phyloP scores from a whole-genome alignment of 2,797 vertebrate genomes.

The Erethizon dorsatum region DNA sequence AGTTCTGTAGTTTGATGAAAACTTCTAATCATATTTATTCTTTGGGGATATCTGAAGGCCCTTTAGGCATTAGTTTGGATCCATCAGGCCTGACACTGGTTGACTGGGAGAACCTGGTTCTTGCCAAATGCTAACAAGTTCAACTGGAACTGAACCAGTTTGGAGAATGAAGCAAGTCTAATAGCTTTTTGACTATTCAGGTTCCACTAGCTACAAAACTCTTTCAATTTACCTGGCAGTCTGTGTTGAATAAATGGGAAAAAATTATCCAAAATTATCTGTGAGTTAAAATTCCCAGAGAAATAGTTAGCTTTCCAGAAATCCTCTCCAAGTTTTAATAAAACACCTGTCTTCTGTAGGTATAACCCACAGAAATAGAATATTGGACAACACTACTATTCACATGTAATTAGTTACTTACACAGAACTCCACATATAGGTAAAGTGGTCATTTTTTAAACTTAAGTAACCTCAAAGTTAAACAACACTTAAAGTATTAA shows the following conservation, averaged over 20 bases:
- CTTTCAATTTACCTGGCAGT: conserved; percentile 76
- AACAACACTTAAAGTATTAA: conserved; percentile 9
- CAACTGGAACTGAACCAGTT: conserved; percentile 71
- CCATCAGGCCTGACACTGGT: neutral
- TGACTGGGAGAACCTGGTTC: conserved; percentile 46
- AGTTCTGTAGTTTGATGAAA: conserved; percentile 31
- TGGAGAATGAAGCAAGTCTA: conserved; percentile 67
- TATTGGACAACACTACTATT: conserved; percentile 65
- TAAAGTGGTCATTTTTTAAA: conserved; percentile 9
- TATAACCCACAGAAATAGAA: conserved; percentile 67
- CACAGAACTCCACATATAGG: neutral
- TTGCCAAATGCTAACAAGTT: conserved; percentile 53
- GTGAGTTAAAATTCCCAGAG: conserved; percentile 81
- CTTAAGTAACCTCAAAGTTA: neutral
- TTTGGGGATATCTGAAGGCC: neutral
- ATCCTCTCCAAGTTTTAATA: conserved; percentile 83
- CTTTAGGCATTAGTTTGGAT: conserved; percentile 27
- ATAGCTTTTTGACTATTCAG: conserved; percentile 69
- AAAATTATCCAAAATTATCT: conserved; percentile 81
- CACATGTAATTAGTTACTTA: conserved; percentile 61
- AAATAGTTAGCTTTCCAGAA: conserved; percentile 75
- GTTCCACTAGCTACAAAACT: conserved; percentile 61
- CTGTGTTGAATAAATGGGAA: conserved; percentile 76
- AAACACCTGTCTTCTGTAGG: conserved; percentile 72
- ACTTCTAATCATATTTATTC: conserved; percentile 28